Percentiles rank a stretch among this genome's conserved stretches.
phyloP scores from a whole-genome alignment of 2,888 invertebrate species.

The Thymelicus sylvestris region DNA sequence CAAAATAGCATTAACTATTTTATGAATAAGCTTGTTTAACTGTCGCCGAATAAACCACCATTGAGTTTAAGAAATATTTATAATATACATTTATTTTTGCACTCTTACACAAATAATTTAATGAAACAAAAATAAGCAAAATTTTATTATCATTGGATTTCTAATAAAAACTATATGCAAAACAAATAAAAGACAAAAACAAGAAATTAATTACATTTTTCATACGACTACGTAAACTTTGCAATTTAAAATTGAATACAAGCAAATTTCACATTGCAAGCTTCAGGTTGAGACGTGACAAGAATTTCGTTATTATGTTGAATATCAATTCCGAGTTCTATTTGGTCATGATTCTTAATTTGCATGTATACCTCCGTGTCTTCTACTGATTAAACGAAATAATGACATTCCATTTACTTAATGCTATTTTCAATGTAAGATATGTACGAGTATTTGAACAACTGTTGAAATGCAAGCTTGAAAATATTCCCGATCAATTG shows the following conservation, averaged over 20 bases:
- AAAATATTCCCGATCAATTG: slow-evolving; percentile 52
- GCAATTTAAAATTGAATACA: slow-evolving; percentile 8
- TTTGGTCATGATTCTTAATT: slow-evolving; percentile 46
- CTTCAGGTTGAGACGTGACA: slow-evolving; percentile 51
- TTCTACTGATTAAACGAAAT: slow-evolving; percentile 38
- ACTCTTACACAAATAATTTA: no score
- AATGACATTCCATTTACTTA: slow-evolving; percentile 18
- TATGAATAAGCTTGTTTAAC: slow-evolving; percentile 13
- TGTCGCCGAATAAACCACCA: background rate
- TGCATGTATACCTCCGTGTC: slow-evolving; percentile 41
- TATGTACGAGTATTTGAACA: slow-evolving; percentile 25
- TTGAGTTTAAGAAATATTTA: background rate
- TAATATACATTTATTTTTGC: slow-evolving; percentile 5
- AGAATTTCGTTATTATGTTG: slow-evolving; percentile 55
- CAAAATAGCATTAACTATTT: slow-evolving; percentile 19
- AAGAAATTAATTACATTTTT: no score
- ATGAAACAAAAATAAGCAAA: no score
- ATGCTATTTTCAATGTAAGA: slow-evolving; percentile 20
- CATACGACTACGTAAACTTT: no score
- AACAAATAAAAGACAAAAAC: no score
- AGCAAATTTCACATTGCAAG: slow-evolving; percentile 49
- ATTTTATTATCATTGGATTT: no score
- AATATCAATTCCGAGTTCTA: slow-evolving; percentile 61
- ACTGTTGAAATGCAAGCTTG: slow-evolving; percentile 40
- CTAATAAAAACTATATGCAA: no score